Conservation (phyloP, 1,140 invertebrate genomes). For the Thaumetopoea pityocampa region DNA sequence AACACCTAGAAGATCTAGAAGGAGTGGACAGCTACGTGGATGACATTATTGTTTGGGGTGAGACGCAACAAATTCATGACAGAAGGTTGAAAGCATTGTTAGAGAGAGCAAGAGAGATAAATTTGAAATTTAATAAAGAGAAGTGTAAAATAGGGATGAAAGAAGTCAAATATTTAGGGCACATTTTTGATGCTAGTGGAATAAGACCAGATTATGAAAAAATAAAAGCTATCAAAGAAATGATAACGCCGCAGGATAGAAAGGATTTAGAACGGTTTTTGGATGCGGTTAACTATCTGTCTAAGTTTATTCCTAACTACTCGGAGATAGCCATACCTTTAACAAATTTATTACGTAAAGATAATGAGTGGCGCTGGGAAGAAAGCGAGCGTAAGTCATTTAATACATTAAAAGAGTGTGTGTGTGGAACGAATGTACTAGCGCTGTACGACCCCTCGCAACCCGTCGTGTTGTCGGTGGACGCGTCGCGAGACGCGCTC, state of each 20-base stretch:
- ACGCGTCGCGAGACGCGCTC: slow-evolving; percentile 41
- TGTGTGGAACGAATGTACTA: slow-evolving; percentile 27
- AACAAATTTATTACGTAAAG: neutral
- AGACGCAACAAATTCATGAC: too few relatives aligned
- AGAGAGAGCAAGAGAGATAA: neutral
- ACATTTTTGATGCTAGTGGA: neutral
- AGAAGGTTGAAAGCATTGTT: too few relatives aligned
- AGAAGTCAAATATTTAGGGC: slow-evolving; percentile 2
- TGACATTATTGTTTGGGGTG: too few relatives aligned
- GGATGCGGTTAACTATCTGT: neutral
- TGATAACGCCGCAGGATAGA: neutral
- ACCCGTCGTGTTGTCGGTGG: slow-evolving; percentile 27
- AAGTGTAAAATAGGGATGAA: neutral
- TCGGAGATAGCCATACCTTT: neutral
- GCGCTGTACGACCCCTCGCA: slow-evolving; percentile 10
- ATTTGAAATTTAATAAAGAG: neutral
- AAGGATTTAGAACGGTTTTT: slow-evolving; percentile 1
- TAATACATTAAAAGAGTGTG: slow-evolving; percentile 27
- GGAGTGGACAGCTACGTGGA: too few relatives aligned
- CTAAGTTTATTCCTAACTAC: slow-evolving; percentile 1
- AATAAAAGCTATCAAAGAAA: neutral
- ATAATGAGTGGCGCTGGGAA: neutral
- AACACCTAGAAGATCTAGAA: too few relatives aligned
- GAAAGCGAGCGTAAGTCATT: slow-evolving; percentile 14
- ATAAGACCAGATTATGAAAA: neutral